Base-by-base conservation (phyloP, 1,140 invertebrate species). In the Catajapyx aquilonaris region DNA sequence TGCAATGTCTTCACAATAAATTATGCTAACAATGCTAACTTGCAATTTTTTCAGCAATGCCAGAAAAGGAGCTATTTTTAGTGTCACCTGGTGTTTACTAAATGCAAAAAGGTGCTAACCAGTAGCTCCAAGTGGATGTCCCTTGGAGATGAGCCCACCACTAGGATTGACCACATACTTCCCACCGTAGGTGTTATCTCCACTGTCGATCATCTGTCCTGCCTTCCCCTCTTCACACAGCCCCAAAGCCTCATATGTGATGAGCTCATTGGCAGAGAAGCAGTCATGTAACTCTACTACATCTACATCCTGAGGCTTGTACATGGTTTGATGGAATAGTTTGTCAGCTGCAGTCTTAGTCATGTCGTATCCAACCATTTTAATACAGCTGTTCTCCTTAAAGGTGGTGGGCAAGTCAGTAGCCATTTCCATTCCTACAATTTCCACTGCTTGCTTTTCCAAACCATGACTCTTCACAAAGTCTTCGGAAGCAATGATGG, bases 251-350 rank as follows among this genome's bases (percentile, higher is more conserved):
- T 98, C 93, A 50, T 99, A 99, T 2, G 88, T 94, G 5, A 99
- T 81, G 20, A 99, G 59, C 52, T 99, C 94, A 61, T 98, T 99
- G 4, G 84, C 75, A 4, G 91, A 91, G 61, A 99, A 99, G 60
- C 94, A 98, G 55, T 99, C 94, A 50, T 99, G 94, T n/a, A 97
- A 63, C 56, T 99, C 94, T n/a, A 98, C 69, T 0, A 98, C 91
- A 61, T 96, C 69, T 2, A 96, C 78, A 53, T 95, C 80, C 7
- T 61, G 61, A 2, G 86, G 78, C 34, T 59, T 71, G 15, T 76
- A 65, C 9, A 70, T 71, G 5, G 83, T 71, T 52, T 85, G 79
- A n/a, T 63, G 52, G 46, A 85, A 97, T 0, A 86, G 53, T 34
- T 71, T 69, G 35, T 81, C 66, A 1, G 86, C 76, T 22, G 91